Evolutionary conservation across 37 sponge, comb jelly and placozoan genomes (phyloP), one percentile per base, ranked within the genome.

Genomic region (Halisarca cf. caerulea): DNA sequence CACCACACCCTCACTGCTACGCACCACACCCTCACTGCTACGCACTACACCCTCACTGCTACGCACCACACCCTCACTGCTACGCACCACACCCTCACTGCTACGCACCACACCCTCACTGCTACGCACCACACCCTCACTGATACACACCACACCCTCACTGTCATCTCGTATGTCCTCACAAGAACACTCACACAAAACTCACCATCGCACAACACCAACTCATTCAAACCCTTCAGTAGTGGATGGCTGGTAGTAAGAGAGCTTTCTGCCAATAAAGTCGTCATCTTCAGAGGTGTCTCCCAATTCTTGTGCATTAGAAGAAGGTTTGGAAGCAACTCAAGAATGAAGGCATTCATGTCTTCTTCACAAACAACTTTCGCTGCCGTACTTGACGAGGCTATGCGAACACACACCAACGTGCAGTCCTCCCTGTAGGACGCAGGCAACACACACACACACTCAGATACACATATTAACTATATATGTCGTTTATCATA

Each of bases 231-330:
- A 6, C 60, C 80, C 2, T 40, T 55, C 73, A 90, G 39, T 14
- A 86, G 39, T 5, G 79, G 87, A 41, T 90, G 87, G 3, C 0
- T 18, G n/a, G 25, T 77, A 23, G 78, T 59, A 44, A 90, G 57
- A n/a, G 33, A 0, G 45, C 88, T 91, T 7, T 62, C 38, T 0
- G 54, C 34, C 20, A 91, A 34, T 34, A 57, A 58, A 6, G 33
- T 20, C 20, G 58, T 45, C 79, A 91, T 74, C 42, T 41, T 43
- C 0, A 44, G 6, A 2, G 77, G 2, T 40, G 45, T 74, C 24
- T 38, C 21, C 77, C 77, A 74, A 0, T 32, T 74, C 24, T 43
- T 74, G 62, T 80, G 57, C 42, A 42, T 71, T 0, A 85, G 45
- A 44, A 66, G 62, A 21, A 91, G 54, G 27, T 84, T 85, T 0